Base-by-base conservation (phyloP, 1,140 invertebrate genomes). In the Ostrea edulis region DNA sequence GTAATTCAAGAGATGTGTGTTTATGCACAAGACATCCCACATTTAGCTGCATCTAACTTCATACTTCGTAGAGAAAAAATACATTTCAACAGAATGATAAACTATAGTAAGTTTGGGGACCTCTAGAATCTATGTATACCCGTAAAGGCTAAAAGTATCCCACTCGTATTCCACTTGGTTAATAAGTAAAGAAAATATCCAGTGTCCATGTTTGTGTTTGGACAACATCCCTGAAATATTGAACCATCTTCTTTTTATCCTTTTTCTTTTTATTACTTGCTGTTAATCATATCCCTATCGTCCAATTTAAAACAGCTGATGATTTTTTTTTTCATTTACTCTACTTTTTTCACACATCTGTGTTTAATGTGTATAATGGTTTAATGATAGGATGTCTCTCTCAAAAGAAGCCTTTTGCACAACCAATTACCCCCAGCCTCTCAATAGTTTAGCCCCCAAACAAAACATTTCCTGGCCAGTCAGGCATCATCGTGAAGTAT, bases 341-440 rank as follows among this genome's bases (percentile, higher is more conserved):
- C 22, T 25, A 29, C 68, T 14, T 77, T 71, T 77, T 77, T 77
- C 29, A 77, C 8, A 35, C 68, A 77, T 77, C 25, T 77, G 68
- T 77, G 29, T 62, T 62, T 62, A 62, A 62, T n/a, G 58, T 14
- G 0, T 77, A 35, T 77, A 29, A 77, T 77, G 25, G 68, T 35
- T 29, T 35, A 35, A 77, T 77, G 68, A 77, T 77, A 35, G 22
- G 25, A 77, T 44, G 22, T 29, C 68, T 77, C 11, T 77, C 25
- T 77, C 25, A 35, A 77, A 77, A 77, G 68, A 77, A 77, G 14
- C 25, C 68, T 77, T 62, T 77, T 77, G 68, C 68, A 77, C 68
- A 77, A 77, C 68, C 29, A 77, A 77, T 77, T 62, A 29, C 29
- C 68, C 12, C 29, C 25, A 35, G 68, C 68, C 14, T 77, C 68